Evolutionary conservation across 2,888 invertebrate species (phyloP).

Genomic region (Scaptomyza tumidula): DNA sequence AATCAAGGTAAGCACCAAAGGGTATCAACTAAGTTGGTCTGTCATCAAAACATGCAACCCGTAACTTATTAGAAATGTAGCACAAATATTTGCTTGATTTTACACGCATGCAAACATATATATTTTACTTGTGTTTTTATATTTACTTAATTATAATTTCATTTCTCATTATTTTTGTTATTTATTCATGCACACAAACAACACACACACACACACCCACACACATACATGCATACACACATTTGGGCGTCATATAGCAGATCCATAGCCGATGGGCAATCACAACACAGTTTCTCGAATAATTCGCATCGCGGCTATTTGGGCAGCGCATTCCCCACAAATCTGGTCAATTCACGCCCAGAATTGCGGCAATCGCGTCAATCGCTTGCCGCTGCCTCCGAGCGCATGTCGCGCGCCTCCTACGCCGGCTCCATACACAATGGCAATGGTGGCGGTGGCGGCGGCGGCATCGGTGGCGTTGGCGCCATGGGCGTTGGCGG

Average conservation of each 20-base stretch:
- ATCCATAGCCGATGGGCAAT: conserved; percentile 94
- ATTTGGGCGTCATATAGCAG: conserved; percentile 81
- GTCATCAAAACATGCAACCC: not conserved
- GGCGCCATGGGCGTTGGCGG: conserved; percentile 56
- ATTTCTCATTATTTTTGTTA: conserved; percentile 45
- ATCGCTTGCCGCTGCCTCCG: conserved; percentile 92
- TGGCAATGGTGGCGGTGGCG: conserved; percentile 65
- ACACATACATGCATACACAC: conserved; percentile 17
- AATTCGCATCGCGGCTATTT: conserved; percentile 90
- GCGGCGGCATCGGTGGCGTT: conserved; percentile 17
- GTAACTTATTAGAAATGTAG: conserved; percentile 21
- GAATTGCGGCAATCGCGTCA: conserved; percentile 94
- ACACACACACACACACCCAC: conserved; percentile 20
- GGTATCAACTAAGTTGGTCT: not conserved
- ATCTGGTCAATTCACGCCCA: conserved; percentile 91
- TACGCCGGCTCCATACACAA: conserved; percentile 88
- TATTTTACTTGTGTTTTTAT: conserved; percentile 20
- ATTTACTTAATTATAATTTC: conserved; percentile 52
- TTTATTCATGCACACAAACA: conserved; percentile 39
- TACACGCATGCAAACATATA: conserved; percentile 20
- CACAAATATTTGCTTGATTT: conserved; percentile 38
- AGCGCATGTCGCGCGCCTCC: conserved; percentile 91
- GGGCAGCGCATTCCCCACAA: conserved; percentile 88
- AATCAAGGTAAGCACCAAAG: conserved; percentile 84
- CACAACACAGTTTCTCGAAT: conserved; percentile 94